Evolutionary conservation across 64 coral and sea anemone genomes (phyloP), one percentile per base, ranked within the genome.

Genomic region (Montipora sp.): DNA sequence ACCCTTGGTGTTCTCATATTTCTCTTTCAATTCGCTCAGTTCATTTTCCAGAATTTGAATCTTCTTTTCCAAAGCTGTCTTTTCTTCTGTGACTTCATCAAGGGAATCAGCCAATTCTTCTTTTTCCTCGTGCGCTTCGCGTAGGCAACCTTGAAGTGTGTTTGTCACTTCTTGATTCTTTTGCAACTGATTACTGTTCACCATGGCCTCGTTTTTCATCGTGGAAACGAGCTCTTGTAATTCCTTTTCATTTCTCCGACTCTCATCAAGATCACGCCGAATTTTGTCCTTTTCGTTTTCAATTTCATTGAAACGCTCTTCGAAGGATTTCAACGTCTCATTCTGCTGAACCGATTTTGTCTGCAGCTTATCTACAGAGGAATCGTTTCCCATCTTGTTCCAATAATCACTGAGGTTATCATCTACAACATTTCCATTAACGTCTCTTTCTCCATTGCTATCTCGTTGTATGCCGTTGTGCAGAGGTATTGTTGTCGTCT

Each of bases 251-350:
- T 89, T 94, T 73, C 92, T 98, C 15, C 81, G 67, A 22, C 77
- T 94, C 59, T 87, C 89, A 6, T 94, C 75, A 13, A 91, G 80
- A 16, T 87, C 89, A 77, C 71, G 51, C 83, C 50, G 81, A 75
- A 96, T 65, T 50, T 77, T 96, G 43, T 92, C 93, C 20, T 93
- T 95, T 12, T 99, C 98, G 76, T 79, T 91, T 96, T 99, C 97
- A 75, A 94, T 57, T 9, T 85, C 92, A 88, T 55, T 15, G 1
- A 99, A 74, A 14, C 80, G 93, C 51, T 96, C 84, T 75, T 96
- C 89, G 24, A 99, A 81, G 49, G 74, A 76, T 57, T 78, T 59
- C 2, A 99, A 44, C 47, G 94, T 78, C 44, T 95, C 93, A 13
- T 46, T 76, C 2, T 95, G 46, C 47, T 47, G 82, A 85, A 22